Conservation (phyloP, 2,888 invertebrate genomes). For the Plutella xylostella region DNA sequence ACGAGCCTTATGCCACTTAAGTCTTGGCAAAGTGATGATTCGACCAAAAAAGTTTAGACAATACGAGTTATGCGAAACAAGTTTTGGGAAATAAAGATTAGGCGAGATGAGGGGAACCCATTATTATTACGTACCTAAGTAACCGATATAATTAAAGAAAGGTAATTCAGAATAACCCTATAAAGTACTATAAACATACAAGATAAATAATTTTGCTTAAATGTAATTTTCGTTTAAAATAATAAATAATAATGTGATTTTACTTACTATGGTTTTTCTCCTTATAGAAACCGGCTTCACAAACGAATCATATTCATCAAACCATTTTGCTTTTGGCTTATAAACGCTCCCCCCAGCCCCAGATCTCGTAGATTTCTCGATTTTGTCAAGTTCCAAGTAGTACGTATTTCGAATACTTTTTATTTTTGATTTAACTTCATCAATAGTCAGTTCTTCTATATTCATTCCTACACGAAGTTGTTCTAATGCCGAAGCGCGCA, state of each 20-base stretch:
- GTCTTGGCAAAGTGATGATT: too few relatives aligned
- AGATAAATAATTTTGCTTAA: too few relatives aligned
- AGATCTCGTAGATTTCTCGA: conserved; percentile 19
- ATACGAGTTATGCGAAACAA: too few relatives aligned
- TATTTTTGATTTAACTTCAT: conserved; percentile 15
- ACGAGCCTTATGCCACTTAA: too few relatives aligned
- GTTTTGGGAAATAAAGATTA: too few relatives aligned
- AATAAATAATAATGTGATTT: conserved; percentile 18
- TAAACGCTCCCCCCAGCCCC: conserved; percentile 9
- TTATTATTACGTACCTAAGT: background rate
- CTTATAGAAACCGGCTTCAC: conserved; percentile 17
- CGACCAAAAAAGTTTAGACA: too few relatives aligned
- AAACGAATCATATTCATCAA: conserved; percentile 19
- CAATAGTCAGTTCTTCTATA: background rate
- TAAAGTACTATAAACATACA: too few relatives aligned
- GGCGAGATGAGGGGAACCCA: too few relatives aligned
- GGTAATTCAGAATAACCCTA: background rate
- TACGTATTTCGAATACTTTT: conserved; percentile 19
- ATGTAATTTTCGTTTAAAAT: conserved; percentile 13
- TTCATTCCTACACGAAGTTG: conserved; percentile 17
- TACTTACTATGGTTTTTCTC: conserved; percentile 19
- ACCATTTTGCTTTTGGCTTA: conserved; percentile 19
- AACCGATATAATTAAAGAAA: background rate
- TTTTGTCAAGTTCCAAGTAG: conserved; percentile 17
- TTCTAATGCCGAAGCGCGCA: conserved; percentile 20